Conservation (phyloP, 2,113 vertebrate genomes). For the Narcine bancroftii region DNA sequence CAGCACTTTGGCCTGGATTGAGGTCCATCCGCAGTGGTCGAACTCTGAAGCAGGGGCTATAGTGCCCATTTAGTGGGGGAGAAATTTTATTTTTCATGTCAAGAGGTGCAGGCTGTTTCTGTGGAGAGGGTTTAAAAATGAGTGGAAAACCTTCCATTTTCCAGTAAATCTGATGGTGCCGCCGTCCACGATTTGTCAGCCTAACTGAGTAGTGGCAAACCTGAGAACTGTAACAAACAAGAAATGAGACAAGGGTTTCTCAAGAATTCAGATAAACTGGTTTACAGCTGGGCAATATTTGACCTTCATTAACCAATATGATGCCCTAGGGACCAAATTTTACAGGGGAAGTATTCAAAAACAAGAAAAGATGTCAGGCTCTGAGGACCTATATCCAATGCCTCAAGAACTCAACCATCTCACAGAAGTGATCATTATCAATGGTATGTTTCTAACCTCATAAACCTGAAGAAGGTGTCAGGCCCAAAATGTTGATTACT, state of each 20-base stretch:
- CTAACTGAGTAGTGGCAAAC: constrained; percentile 61
- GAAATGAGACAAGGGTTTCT: not conserved
- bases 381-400: no score
- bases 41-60: constrained; percentile 57
- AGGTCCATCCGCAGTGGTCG: constrained; percentile 58
- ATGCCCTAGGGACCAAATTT: no score
- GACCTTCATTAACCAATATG: not conserved
- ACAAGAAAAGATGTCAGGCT: no score
- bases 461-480: no score
- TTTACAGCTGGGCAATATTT: not conserved
- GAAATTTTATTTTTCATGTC: not conserved
- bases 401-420: no score
- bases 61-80: accelerated
- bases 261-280: not conserved
- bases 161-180: constrained; percentile 67
- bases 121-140: constrained; percentile 36
- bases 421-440: no score
- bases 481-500: no score
- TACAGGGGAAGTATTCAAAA: no score
- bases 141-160: constrained; percentile 47
- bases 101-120: not conserved
- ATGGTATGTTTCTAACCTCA: no score
- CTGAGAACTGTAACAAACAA: constrained; percentile 50
- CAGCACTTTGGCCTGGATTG: constrained; percentile 54
- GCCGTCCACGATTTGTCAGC: constrained; percentile 66